Conservation (phyloP, 2,888 invertebrate genomes). For the Lampropteryx suffumata region DNA sequence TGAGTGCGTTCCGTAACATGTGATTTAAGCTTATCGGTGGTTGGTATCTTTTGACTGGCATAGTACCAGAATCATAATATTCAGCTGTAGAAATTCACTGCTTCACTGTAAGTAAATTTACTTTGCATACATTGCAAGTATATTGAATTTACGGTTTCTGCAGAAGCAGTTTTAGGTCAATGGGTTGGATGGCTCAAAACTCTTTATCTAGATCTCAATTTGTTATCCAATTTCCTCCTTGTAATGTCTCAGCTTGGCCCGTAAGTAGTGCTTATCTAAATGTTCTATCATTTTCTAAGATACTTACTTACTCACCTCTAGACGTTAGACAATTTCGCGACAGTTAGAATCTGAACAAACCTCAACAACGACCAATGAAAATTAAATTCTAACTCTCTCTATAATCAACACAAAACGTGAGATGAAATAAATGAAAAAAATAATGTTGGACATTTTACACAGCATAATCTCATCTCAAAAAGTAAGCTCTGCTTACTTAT, state of each 20-base stretch:
- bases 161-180: too few species aligned
- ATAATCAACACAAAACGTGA: too few species aligned
- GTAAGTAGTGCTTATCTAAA: conserved; percentile 8
- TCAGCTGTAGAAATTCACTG: too few species aligned
- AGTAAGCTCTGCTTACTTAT: too few species aligned
- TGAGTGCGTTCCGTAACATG: conserved; percentile 6
- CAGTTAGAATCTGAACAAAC: background rate
- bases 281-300: conserved; percentile 9
- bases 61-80: background rate
- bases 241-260: conserved; percentile 5
- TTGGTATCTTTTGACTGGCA: conserved; percentile 4
- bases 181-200: background rate
- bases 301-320: background rate
- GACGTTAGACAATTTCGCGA: background rate
- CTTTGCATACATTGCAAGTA: too few species aligned
- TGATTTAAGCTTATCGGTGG: conserved; percentile 16
- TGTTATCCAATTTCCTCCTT: conserved; percentile 6
- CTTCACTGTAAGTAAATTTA: too few species aligned
- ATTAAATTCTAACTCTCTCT: too few species aligned
- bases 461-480: too few species aligned
- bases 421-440: too few species aligned
- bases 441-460: too few species aligned
- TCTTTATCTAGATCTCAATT: background rate
- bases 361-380: background rate
- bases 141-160: too few species aligned